Base-by-base conservation (phyloP, 2,797 vertebrate genomes). In the Cynodonichthys magdalenae region DNA sequence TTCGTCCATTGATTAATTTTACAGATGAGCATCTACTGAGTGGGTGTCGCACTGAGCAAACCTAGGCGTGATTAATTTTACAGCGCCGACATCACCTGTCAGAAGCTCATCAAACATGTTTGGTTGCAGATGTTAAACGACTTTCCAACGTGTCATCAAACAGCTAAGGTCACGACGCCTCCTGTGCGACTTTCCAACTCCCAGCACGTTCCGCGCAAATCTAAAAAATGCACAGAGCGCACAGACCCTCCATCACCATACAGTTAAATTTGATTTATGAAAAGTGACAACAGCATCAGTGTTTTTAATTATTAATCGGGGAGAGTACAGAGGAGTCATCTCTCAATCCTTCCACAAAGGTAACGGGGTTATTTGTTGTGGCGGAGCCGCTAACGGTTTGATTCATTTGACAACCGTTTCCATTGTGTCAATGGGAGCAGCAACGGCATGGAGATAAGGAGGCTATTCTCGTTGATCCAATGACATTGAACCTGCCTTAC, bases 231-330 rank as follows among this genome's bases (percentile, higher is more conserved):
- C 44, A 24, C 19, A 4, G 45, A 10, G 45, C 61, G 61, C 60
- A 49, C 27, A 50, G 28, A 29, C 56, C 63, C 71, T 55, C 56
- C 62, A 44, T 72, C 77, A 27, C 65, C 60, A 29, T 6, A 57
- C 75, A 63, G 78, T 71, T 82, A 80, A 83, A 74, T 69, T 19
- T 85, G 91, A 94, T 92, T 91, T 86, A 94, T 91, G 84, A 75
- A 83, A 90, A 86, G 75, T 90, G 92, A 92, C 92, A 92, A 83
- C 73, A 79, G 82, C 91, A 87, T 91, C 86, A 82, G 86, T 89
- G 86, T 86, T 91, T 92, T 93, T 92, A 92, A 94, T 93, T 93
- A 93, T 92, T 88, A 89, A 89, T 79, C 75, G 72, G 55, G 64
- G 79, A 34, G 82, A 86, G 83, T 90, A 83, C 60, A 63, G 63